These are phyloP conservation scores for Drosophila ananassae DNA, from an alignment of 1,140 invertebrate genomes.

Conservation along the genomic window DNA sequence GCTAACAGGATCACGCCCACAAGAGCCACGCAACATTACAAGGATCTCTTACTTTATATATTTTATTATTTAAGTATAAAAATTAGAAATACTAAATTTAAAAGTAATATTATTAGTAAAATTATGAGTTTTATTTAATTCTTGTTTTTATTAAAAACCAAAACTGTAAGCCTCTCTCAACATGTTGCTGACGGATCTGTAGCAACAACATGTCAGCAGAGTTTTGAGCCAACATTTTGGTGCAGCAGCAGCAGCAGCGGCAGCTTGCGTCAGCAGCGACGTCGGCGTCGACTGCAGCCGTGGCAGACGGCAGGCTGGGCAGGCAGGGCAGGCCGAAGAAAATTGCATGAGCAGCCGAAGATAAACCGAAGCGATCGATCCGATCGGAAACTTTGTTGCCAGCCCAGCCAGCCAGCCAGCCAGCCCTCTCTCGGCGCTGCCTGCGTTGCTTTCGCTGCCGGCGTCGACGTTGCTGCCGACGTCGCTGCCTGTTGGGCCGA, in stretches of 20 bases:
- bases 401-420: background rate
- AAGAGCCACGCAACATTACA: no score
- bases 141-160: background rate
- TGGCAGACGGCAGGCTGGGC: no score
- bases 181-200: background rate
- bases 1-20: background rate
- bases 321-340: slow-evolving; percentile 9
- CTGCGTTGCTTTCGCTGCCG: slow-evolving; percentile 17
- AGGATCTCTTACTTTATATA: no score
- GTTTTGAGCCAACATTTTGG: slow-evolving; percentile 1
- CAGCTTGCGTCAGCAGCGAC: background rate
- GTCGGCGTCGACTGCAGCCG: background rate
- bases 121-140: no score
- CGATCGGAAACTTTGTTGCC: slow-evolving; percentile 1
- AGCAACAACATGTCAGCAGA: background rate
- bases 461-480: background rate
- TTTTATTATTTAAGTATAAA: no score
- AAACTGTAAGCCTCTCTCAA: background rate
- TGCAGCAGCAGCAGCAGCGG: slow-evolving; percentile 9
- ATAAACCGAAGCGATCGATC: slow-evolving; percentile 6
- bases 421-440: slow-evolving; percentile 1
- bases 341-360: slow-evolving; percentile 31
- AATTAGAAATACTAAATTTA: no score
- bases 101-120: no score
- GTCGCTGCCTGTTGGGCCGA: slow-evolving; percentile 35